Evolutionary conservation across 2,888 invertebrate species (phyloP).

Genomic region (Urechis unicinctus): DNA sequence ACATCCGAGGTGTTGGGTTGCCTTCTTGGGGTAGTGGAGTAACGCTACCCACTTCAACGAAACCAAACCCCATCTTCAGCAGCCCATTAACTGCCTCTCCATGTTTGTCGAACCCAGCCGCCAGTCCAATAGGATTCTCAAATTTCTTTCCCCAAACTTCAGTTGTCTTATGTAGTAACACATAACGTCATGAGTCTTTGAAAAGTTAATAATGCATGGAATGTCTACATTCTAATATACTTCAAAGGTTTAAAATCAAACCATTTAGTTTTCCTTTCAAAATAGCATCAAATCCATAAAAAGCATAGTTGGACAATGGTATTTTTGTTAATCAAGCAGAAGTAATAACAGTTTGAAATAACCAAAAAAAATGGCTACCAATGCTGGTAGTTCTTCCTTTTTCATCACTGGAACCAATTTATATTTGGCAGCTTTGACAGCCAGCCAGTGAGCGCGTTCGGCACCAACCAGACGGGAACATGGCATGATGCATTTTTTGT

Average conservation of each 20-base stretch:
- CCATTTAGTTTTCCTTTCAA: no score
- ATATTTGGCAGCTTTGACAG: conserved; percentile 70
- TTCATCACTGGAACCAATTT: conserved; percentile 63
- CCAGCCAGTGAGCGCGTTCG: conserved; percentile 76
- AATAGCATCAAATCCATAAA: neutral
- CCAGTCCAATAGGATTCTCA: conserved; percentile 89
- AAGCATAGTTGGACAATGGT: neutral
- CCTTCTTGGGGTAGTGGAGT: conserved; percentile 91
- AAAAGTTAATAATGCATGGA: neutral
- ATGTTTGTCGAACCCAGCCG: conserved; percentile 98
- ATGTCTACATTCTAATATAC: no score
- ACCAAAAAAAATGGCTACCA: conserved; percentile 56
- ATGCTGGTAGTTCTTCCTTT: conserved; percentile 59
- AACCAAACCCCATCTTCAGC: conserved; percentile 81
- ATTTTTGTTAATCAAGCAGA: neutral
- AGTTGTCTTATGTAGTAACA: conserved; percentile 57
- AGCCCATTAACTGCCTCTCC: conserved; percentile 83
- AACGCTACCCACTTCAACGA: conserved; percentile 92
- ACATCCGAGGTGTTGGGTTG: conserved; percentile 87
- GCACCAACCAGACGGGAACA: conserved; percentile 65
- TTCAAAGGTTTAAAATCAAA: no score
- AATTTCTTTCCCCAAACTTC: conserved; percentile 68
- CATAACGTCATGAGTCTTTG: neutral
- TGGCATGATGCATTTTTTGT: conserved; percentile 68
- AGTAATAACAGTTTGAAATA: neutral